Evolutionary conservation across 2,113 vertebrate species (phyloP), one percentile per base, ranked within the genome.

Genomic region (Microcebus murinus): DNA sequence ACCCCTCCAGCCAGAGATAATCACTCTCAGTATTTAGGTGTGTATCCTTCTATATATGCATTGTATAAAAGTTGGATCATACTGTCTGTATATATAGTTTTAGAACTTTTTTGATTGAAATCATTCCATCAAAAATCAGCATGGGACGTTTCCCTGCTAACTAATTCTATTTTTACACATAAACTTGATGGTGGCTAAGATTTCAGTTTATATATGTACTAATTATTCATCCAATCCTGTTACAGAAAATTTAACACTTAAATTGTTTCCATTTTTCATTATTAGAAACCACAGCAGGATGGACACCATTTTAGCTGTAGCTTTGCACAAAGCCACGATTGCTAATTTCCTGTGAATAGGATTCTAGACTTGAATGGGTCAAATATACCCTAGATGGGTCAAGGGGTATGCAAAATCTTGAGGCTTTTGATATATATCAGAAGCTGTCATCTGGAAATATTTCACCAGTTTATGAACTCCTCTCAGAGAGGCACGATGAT

Each of bases 201-300:
- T 31, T 92, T 92, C 67, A 45, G 18, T 68, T 68, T 79, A 48
- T 34, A 59, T 39, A n/a, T 81, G 15, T 71, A 29, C 61, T 80
- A 94, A 90, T 92, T 74, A 74, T 45, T 77, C 55, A 86, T 80
- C 63, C 20, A 57, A 18, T 7, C 34, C 23, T 45, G 4, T 76
- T 71, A 80, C 1, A 76, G 36, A 76, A 92, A 80, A 42, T 57
- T 55, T 70, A 70, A 92, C 74, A n/a, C 45, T n/a, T 70, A 59
- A 88, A 77, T 65, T 65, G 55, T 80, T 96, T 67, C 74, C 11
- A 21, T 50, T 88, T 85, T 94, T 96, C 20, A 77, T 29, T 52
- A 23, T n/a, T 76, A 81, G 83, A 59, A 93, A n/a, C 10, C 45
- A 52, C 2, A 81, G 18, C 13, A 65, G 6, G 39, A 61, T 71